Percentiles rank a stretch among this genome's conserved stretches.
Conservation (phyloP, 2,113 vertebrate species). For the Salvelinus namaycush region DNA sequence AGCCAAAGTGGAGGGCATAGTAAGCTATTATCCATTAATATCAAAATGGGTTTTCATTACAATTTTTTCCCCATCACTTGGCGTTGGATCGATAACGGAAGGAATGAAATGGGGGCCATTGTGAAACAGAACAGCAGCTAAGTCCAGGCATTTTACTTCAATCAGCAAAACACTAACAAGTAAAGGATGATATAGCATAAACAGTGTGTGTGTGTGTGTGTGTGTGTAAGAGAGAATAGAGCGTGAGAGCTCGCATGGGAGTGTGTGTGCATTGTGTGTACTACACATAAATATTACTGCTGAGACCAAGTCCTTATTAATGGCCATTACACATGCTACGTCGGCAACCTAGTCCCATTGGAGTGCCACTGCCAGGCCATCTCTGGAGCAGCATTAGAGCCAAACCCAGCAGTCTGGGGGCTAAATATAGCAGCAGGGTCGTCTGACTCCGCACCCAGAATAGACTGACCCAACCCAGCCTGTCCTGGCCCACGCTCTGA, state of each 20-base stretch:
- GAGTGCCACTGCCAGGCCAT: constrained; percentile 14
- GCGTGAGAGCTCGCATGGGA: too few relatives aligned
- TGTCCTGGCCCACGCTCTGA: constrained; percentile 11
- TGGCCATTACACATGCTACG: neutral
- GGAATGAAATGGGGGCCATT: neutral
- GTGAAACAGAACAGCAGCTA: neutral
- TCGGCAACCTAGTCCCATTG: constrained; percentile 13
- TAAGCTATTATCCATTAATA: neutral
- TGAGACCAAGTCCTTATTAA: neutral
- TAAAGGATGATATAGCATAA: too few relatives aligned
- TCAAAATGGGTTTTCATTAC: neutral
- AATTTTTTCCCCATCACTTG: neutral
- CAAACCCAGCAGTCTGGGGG: constrained; percentile 38
- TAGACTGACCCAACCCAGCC: constrained; percentile 16
- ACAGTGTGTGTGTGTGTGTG: neutral
- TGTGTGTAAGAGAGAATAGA: too few relatives aligned
- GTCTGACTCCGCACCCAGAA: constrained; percentile 32
- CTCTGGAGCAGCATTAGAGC: constrained; percentile 22
- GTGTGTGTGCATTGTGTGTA: neutral
- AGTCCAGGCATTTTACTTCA: neutral
- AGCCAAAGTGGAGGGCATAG: neutral
- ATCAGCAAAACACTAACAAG: neutral
- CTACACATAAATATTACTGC: neutral
- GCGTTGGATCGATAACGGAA: neutral
- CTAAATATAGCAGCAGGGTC: constrained; percentile 50